A percentile compares a stretch with the other conserved stretches of the same genome.
Conservation (phyloP, 1,140 invertebrate species). For the Eumeta japonica region DNA sequence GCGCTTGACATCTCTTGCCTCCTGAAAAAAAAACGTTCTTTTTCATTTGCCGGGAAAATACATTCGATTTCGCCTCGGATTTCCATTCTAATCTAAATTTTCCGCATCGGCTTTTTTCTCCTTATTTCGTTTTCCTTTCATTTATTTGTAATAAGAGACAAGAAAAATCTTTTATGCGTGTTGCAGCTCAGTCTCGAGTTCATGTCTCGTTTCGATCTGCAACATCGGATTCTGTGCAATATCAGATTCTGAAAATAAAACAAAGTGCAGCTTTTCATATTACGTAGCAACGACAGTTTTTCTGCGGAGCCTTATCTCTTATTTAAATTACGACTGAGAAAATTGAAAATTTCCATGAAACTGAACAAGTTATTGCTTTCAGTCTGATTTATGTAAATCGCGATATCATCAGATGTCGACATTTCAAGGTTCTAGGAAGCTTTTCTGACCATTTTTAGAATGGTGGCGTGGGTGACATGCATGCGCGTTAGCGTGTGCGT, state of each 20-base stretch:
- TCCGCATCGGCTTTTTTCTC: slow-evolving; percentile 8
- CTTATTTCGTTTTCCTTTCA: not conserved
- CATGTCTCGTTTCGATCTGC: slow-evolving; percentile 22
- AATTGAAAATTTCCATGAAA: too few species aligned
- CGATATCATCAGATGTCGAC: too few species aligned
- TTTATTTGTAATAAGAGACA: not conserved
- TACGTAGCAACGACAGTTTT: not conserved
- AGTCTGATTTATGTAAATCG: too few species aligned
- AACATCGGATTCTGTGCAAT: slow-evolving; percentile 10
- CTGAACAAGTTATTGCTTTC: too few species aligned
- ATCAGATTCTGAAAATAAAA: slow-evolving; percentile 24
- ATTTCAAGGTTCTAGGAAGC: too few species aligned
- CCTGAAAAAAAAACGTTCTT: slow-evolving; percentile 12
- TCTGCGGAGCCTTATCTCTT: not conserved
- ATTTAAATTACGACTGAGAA: too few species aligned
- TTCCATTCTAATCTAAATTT: slow-evolving; percentile 13
- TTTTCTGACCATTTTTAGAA: too few species aligned
- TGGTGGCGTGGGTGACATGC: too few species aligned
- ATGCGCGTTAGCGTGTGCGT: too few species aligned
- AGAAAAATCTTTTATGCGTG: not conserved
- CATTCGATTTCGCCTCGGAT: slow-evolving; percentile 14
- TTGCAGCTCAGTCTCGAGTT: slow-evolving; percentile 14
- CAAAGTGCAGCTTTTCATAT: not conserved
- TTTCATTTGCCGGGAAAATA: slow-evolving; percentile 14
- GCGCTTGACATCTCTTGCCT: slow-evolving; percentile 3